phyloP scores from a whole-genome alignment of 2,888 invertebrate species.

The Toxonevra muliebris region DNA sequence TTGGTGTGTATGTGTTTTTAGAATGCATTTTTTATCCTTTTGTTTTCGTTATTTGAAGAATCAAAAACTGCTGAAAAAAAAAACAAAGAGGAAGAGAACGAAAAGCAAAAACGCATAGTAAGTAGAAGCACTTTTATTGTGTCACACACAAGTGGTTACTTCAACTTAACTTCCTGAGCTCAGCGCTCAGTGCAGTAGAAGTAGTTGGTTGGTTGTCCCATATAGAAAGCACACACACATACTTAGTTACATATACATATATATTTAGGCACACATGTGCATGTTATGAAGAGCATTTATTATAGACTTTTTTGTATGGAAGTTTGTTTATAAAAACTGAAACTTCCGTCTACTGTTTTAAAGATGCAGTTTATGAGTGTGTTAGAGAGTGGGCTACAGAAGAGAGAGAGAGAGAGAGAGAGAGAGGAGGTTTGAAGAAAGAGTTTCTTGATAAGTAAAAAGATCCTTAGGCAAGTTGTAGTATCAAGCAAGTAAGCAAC shows the following conservation, averaged over 20 bases:
- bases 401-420: neutral
- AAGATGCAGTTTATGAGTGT: too few species aligned
- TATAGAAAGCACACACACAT: neutral
- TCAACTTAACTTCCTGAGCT: constrained; percentile 45
- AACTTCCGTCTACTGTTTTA: neutral
- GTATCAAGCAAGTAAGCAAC: too few species aligned
- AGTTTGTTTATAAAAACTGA: neutral
- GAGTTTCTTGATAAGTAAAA: too few species aligned
- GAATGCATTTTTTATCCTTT: neutral
- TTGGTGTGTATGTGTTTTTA: neutral
- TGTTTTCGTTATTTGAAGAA: neutral
- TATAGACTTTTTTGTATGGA: neutral
- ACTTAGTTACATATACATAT: neutral
- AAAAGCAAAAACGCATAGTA: constrained; percentile 12
- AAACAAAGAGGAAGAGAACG: neutral
- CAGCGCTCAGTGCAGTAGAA: too few species aligned
- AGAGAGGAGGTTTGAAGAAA: neutral
- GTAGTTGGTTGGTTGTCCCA: constrained; percentile 6
- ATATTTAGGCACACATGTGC: too few species aligned
- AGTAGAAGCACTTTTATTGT: constrained; percentile 34
- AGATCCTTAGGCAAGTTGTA: too few species aligned
- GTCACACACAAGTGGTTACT: constrained; percentile 55
- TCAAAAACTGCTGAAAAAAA: neutral
- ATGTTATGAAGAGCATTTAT: neutral
- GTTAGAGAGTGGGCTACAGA: neutral